Evolutionary conservation across 2,113 vertebrate species (phyloP), one percentile per base, ranked within the genome.

Genomic region (Athene noctua): DNA sequence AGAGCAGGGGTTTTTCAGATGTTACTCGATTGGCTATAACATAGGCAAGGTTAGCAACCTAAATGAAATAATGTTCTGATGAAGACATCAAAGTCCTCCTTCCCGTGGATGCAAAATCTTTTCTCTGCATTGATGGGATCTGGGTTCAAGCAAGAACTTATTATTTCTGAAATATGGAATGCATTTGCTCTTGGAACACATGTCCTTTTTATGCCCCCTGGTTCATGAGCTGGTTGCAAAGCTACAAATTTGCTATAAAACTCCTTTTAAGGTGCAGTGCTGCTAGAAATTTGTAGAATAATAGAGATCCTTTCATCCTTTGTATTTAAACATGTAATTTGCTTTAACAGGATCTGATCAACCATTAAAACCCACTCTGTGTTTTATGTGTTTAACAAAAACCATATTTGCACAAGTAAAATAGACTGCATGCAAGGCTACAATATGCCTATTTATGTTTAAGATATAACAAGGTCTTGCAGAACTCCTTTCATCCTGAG

Each of bases 161-260:
- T 73, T 96, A 92, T 96, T 96, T 96, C 87, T 97, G 77, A 97
- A 97, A 96, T 96, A 97, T 97, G 95, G 96, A 96, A 96, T 93
- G 59, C 73, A 97, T 97, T 96, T 96, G 44, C 80, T 96, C 86
- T 67, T 94, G 91, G 92, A 97, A 97, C 95, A 96, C 80, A 58
- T 78, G 94, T 96, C 92, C 79, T 92, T 96, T 97, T 97, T 95
- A 96, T 94, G 93, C 91, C 82, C 91, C 68, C 51, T 95, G 40
- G 44, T 96, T 97, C 94, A 94, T 54, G 73, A 96, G 95, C 93
- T 96, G 68, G 83, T 96, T 96, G 92, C 93, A 97, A 93, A 96
- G 92, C 96, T 97, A 96, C 96, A 95, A 96, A 96, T 96, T 97
- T 94, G 91, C 96, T 96, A 95, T 97, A 97, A 97, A 97, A 90